These are phyloP conservation scores for Helobdella robusta DNA, from an alignment of 2,888 invertebrate genomes.

Conservation along the genomic window DNA sequence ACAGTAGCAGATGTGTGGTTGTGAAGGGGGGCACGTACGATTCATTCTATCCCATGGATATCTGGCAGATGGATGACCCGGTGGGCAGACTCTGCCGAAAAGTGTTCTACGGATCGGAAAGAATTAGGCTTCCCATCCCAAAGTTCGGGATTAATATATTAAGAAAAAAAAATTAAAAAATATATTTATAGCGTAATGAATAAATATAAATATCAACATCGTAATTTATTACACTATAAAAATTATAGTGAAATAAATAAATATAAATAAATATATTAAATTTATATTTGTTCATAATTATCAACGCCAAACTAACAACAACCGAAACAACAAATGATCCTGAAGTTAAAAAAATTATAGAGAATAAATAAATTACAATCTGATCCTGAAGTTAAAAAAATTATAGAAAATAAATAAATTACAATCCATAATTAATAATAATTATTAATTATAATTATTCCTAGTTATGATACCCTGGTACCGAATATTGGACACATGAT, in stretches of 20 bases:
- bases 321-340: no score
- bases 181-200: no score
- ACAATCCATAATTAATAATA: no score
- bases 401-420: no score
- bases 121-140: conserved; percentile 28
- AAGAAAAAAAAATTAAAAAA: no score
- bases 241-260: background rate
- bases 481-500: conserved; percentile 45
- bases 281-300: background rate
- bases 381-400: no score
- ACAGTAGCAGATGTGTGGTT: conserved; percentile 25
- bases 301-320: no score
- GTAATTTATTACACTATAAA: background rate
- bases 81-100: conserved; percentile 35
- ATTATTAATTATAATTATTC: background rate
- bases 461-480: conserved; percentile 33
- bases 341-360: no score
- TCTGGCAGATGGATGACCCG: conserved; percentile 36
- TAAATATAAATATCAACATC: background rate
- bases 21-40: conserved; percentile 30
- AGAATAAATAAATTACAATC: no score
- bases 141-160: conserved; percentile 10
- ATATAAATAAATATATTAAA: background rate
- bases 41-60: conserved; percentile 37
- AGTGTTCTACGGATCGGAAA: conserved; percentile 38